These are phyloP conservation scores for Drosophila gunungcola DNA, from an alignment of 1,140 invertebrate species.

Conservation along the genomic window DNA sequence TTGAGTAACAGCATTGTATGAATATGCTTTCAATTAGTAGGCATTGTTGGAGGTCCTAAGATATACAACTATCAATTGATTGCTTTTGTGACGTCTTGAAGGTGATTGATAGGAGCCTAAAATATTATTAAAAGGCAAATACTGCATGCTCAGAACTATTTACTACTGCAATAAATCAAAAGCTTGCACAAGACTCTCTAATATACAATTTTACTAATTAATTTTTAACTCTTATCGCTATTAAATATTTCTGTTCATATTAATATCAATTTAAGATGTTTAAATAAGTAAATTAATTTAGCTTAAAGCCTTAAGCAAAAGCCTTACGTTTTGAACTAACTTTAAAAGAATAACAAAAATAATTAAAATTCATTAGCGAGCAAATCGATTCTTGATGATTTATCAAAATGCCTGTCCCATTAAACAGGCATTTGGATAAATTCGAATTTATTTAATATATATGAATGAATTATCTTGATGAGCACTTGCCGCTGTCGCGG, in stretches of 20 bases:
- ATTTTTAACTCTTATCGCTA: too few relatives aligned
- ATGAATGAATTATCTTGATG: slow-evolving; percentile 42
- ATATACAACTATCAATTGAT: slow-evolving; percentile 31
- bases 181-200: neutral
- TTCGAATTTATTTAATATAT: slow-evolving; percentile 39
- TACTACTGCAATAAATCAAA: slow-evolving; percentile 16
- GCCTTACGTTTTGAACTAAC: neutral
- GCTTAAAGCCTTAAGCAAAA: neutral
- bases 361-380: slow-evolving; percentile 1
- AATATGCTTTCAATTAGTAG: slow-evolving; percentile 45
- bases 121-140: slow-evolving; percentile 1
- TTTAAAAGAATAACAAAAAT: slow-evolving; percentile 8
- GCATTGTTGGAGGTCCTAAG: slow-evolving; percentile 9
- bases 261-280: neutral
- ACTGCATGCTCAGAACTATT: slow-evolving; percentile 11
- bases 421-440: slow-evolving; percentile 45
- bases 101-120: slow-evolving; percentile 32
- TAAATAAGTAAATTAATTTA: neutral
- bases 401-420: slow-evolving; percentile 50
- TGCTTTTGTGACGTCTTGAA: slow-evolving; percentile 7
- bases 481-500: slow-evolving; percentile 25
- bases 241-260: too few relatives aligned
- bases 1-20: slow-evolving; percentile 10
- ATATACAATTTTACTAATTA: too few relatives aligned
- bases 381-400: slow-evolving; percentile 22